These are phyloP conservation scores for Myiotriccus ornatus DNA, from an alignment of 2,797 vertebrate genomes.

Conservation along the genomic window DNA sequence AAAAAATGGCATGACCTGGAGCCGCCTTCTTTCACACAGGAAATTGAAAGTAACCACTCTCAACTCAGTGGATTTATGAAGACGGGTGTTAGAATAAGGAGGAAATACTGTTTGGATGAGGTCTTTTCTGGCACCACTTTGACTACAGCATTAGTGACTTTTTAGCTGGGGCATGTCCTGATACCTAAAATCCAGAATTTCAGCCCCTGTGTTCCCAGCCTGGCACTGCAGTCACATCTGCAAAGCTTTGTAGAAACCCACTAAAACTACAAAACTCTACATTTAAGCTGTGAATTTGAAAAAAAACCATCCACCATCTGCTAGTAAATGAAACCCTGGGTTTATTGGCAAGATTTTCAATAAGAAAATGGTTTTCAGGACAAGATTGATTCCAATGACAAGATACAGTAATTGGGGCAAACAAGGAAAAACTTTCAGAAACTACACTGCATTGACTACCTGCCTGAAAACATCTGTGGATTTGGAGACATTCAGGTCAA, in stretches of 20 bases:
- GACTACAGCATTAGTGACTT: not conserved
- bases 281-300: not conserved
- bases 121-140: not conserved
- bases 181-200: not conserved
- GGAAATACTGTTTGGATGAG: not conserved
- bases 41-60: not conserved
- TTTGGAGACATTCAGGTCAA: not conserved
- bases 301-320: not conserved
- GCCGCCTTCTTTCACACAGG: not conserved
- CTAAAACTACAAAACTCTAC: not conserved
- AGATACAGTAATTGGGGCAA: not conserved
- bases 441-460: not conserved
- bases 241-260: not conserved
- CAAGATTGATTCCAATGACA: not conserved
- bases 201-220: not conserved
- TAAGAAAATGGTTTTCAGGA: not conserved
- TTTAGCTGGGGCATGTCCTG: not conserved
- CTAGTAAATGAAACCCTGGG: not conserved
- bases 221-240: not conserved
- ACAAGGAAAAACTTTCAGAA: not conserved
- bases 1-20: not conserved
- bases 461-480: not conserved
- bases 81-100: not conserved
- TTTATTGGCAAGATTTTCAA: not conserved
- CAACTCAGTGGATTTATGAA: not conserved